Percentiles rank a stretch among this genome's conserved stretches.
Evolutionary conservation across 2,888 invertebrate species (phyloP).

Genomic region (Blastobasis lacticolella): DNA sequence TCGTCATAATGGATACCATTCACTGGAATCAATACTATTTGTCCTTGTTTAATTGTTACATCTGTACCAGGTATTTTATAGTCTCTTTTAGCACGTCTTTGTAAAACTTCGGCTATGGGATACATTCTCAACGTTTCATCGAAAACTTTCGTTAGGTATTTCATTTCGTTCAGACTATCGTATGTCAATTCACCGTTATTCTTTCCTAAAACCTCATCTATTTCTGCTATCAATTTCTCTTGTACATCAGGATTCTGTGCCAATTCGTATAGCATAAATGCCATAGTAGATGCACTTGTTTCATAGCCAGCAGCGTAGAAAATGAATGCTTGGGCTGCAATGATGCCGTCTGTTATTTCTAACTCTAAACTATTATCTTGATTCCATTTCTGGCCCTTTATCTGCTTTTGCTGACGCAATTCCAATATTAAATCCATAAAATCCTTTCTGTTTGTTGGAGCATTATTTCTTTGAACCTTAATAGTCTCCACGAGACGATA

Average conservation of each 20-base stretch:
- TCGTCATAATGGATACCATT: no score
- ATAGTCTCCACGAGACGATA: slow-evolving; percentile 23
- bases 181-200: slow-evolving; percentile 33
- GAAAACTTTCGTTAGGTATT: slow-evolving; percentile 44
- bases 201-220: slow-evolving; percentile 31
- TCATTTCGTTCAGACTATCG: slow-evolving; percentile 36
- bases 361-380: slow-evolving; percentile 12
- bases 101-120: slow-evolving; percentile 37
- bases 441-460: slow-evolving; percentile 30
- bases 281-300: slow-evolving; percentile 43
- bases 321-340: slow-evolving; percentile 33
- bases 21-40: no score
- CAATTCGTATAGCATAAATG: slow-evolving; percentile 38
- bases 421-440: slow-evolving; percentile 43
- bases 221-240: slow-evolving; percentile 30
- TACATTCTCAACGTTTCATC: slow-evolving; percentile 56
- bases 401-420: slow-evolving; percentile 25
- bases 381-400: slow-evolving; percentile 17
- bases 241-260: slow-evolving; percentile 41
- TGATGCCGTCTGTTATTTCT: slow-evolving; percentile 26
- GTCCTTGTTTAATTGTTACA: no score
- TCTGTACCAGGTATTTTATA: no score
- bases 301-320: slow-evolving; percentile 53
- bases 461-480: slow-evolving; percentile 28
- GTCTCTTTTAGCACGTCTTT: no score